Base-by-base conservation (phyloP, 2,797 vertebrate species). In the Acrocephalus scirpaceus region DNA sequence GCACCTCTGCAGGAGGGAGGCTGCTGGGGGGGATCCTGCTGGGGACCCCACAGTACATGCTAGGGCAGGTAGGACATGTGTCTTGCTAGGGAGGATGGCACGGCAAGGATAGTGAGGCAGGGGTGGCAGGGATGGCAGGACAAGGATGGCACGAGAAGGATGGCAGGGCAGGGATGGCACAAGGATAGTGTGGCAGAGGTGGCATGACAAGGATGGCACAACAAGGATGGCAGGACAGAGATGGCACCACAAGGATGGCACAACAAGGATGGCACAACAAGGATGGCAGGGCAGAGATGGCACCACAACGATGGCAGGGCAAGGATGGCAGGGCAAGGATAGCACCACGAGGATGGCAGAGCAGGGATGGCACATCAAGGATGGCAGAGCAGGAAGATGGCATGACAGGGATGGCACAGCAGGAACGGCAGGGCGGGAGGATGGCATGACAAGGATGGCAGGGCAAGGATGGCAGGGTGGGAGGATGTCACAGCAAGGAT, bases 41-140 rank as follows among this genome's bases (percentile, higher is more conserved):
- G 54, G 44, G 72, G 25, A n/a, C 36, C 36, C 32, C 40, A 10
- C 4, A 1, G 32, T 26, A 15, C 1, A 0, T 32, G 16, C 26
- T 40, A 13, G 27, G 56, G 40, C n/a, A n/a, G n/a, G n/a, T n/a
- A n/a, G n/a, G n/a, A n/a, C n/a, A n/a, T n/a, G n/a, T n/a, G n/a
- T n/a, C n/a, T n/a, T 32, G 16, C 26, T 40, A 13, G 27, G 56
- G 40, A 16, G 32, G 18, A 27, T 71, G 67, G 48, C 48, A 22
- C 3, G 8, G 6, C 30, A 54, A 4, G 30, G 30, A 21, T 54
- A 30, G 30, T 12, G 13, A 2, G 53, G 8, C 53, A 32, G 3
- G 29, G 26, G 3, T 67, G 72, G 67, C 51, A 14, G 0, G 1
- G n/a, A 20, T 30, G 51, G 50, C 51, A 53, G 9, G 26, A 25